A percentile compares a stretch with the other conserved stretches of the same genome.
Conservation (phyloP, 2,113 vertebrate genomes). For the Erythrolamprus reginae region DNA sequence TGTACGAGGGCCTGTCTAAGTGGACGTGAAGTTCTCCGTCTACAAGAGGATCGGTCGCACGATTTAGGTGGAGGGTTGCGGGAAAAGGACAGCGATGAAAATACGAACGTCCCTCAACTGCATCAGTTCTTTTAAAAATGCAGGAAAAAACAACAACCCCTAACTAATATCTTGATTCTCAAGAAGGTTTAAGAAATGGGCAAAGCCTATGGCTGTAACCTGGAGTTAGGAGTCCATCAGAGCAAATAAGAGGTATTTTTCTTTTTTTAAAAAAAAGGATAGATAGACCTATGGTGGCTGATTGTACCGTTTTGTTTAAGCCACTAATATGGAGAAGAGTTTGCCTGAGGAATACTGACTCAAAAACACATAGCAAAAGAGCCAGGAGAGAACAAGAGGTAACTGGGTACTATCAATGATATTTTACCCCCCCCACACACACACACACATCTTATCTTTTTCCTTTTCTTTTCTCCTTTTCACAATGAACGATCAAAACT, state of each 20-base stretch:
- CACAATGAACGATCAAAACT: not conserved
- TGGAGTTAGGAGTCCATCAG: not conserved
- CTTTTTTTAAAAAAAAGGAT: not conserved
- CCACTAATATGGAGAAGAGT: not conserved
- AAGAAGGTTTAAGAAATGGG: not conserved
- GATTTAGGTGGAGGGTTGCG: slow-evolving; percentile 25
- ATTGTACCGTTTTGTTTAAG: not conserved
- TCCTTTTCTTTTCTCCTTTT: not conserved
- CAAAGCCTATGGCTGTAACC: not conserved
- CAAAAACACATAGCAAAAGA: not conserved
- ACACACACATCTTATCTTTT: not conserved
- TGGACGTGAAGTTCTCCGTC: slow-evolving; percentile 25
- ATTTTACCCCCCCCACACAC: too few species aligned
- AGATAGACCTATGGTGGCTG: not conserved
- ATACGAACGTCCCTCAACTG: not conserved
- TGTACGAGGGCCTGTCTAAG: not conserved
- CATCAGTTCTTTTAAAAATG: slow-evolving; percentile 1
- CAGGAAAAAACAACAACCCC: too few species aligned
- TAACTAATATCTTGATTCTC: not conserved
- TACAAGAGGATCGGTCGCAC: slow-evolving; percentile 28
- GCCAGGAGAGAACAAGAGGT: accelerated
- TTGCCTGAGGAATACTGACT: not conserved
- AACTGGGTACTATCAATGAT: not conserved
- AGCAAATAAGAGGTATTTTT: not conserved
- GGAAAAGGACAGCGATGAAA: slow-evolving; percentile 15